phyloP scores from a whole-genome alignment of 1,140 invertebrate species.

The Musca domestica region DNA sequence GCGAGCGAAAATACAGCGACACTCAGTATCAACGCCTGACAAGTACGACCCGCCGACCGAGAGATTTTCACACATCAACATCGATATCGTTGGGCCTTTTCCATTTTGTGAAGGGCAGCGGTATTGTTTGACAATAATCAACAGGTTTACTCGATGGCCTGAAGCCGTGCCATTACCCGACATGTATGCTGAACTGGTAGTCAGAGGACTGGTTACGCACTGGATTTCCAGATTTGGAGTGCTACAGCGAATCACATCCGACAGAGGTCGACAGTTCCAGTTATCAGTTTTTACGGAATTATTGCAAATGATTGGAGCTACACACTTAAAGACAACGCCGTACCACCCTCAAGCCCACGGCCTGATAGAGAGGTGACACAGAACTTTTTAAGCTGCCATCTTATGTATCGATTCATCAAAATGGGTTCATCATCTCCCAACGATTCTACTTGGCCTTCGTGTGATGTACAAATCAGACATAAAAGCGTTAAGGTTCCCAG shows the following conservation, averaged over 20 bases:
- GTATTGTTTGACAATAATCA: constrained; percentile 38
- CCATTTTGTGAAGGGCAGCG: constrained; percentile 27
- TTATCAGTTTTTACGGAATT: constrained; percentile 34
- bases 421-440: too few species aligned
- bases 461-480: background rate
- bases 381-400: too few species aligned
- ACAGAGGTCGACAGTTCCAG: constrained; percentile 53
- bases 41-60: background rate
- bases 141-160: constrained; percentile 44
- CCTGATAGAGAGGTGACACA: too few species aligned
- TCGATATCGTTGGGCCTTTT: constrained; percentile 44
- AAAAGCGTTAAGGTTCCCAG: too few species aligned
- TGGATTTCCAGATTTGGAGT: constrained; percentile 52
- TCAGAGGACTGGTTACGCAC: constrained; percentile 31
- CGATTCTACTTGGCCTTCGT: too few species aligned
- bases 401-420: too few species aligned
- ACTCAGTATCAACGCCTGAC: background rate
- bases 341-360: too few species aligned
- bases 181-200: constrained; percentile 42
- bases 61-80: constrained; percentile 36
- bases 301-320: too few species aligned
- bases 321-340: too few species aligned
- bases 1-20: constrained; percentile 33
- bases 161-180: constrained; percentile 37
- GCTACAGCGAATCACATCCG: constrained; percentile 48